phyloP scores from a whole-genome alignment of 2,113 vertebrate genomes.

The Cricetomys ansorgei region DNA sequence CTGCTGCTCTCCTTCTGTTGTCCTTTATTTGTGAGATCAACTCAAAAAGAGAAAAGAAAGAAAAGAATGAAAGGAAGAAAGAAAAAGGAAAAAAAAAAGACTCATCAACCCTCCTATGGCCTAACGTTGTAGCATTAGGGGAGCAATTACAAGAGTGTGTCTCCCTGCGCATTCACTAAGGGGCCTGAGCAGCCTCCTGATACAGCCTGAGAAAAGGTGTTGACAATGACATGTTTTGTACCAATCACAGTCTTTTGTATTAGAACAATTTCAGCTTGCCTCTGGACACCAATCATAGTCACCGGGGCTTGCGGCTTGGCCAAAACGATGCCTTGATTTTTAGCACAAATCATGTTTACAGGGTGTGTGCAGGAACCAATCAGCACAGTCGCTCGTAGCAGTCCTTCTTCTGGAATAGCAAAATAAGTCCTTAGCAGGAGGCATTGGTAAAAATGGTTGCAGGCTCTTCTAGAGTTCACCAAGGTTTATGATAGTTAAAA shows the following conservation, averaged over 20 bases:
- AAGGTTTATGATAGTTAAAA: neutral
- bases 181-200: neutral
- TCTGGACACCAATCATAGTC: neutral
- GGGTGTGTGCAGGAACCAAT: neutral
- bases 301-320: neutral
- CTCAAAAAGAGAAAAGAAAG: too few relatives aligned
- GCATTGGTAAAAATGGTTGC: neutral
- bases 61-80: too few relatives aligned
- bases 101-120: neutral
- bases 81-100: too few relatives aligned
- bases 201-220: neutral
- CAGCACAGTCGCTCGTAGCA: neutral
- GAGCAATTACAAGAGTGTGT: neutral
- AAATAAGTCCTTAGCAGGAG: neutral
- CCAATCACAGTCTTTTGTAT: neutral
- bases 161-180: neutral
- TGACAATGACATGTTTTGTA: neutral
- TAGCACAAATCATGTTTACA: neutral
- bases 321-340: neutral
- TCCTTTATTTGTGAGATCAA: neutral
- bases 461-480: neutral
- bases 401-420: too few relatives aligned
- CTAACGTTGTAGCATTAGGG: neutral
- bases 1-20: too few relatives aligned
- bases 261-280: neutral